Percentiles rank a stretch among this genome's conserved stretches.
phyloP scores from a whole-genome alignment of 1,140 invertebrate genomes.

The Heliothis subflexa region DNA sequence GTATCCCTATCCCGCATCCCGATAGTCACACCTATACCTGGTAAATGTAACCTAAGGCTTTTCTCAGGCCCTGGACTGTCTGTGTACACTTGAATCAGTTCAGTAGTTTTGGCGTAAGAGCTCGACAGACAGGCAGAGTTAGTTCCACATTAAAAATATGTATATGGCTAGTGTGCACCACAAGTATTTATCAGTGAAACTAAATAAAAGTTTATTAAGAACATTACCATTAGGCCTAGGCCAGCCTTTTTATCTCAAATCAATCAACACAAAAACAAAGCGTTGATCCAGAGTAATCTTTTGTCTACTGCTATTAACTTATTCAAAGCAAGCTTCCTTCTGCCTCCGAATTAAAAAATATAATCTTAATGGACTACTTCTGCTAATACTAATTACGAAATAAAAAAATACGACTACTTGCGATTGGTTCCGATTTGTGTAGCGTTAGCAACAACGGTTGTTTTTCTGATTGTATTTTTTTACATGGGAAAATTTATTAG shows the following conservation, averaged over 20 bases:
- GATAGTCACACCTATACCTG: too few relatives aligned
- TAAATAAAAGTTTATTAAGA: too few relatives aligned
- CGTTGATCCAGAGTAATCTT: constrained; percentile 3
- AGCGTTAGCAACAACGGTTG: constrained; percentile 53
- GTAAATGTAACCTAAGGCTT: too few relatives aligned
- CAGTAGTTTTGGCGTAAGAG: too few relatives aligned
- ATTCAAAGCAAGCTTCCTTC: not conserved
- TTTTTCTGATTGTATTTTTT: not conserved
- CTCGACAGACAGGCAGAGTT: too few relatives aligned
- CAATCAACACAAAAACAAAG: constrained; percentile 9
- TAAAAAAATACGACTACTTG: constrained; percentile 59
- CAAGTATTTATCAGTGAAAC: too few relatives aligned
- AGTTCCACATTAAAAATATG: too few relatives aligned
- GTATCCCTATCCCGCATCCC: too few relatives aligned
- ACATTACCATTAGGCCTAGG: not conserved
- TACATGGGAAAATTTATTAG: constrained; percentile 39
- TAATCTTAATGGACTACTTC: constrained; percentile 72
- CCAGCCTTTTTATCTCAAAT: not conserved
- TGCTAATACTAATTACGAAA: constrained; percentile 73
- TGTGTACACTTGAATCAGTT: too few relatives aligned
- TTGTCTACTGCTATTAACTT: constrained; percentile 5
- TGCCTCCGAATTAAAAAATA: constrained; percentile 32
- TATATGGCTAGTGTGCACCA: too few relatives aligned
- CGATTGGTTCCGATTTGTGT: constrained; percentile 68
- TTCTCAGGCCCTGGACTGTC: too few relatives aligned